Conservation (phyloP, 2,888 invertebrate genomes). For the Kuschelorhynchus macadamiae region DNA sequence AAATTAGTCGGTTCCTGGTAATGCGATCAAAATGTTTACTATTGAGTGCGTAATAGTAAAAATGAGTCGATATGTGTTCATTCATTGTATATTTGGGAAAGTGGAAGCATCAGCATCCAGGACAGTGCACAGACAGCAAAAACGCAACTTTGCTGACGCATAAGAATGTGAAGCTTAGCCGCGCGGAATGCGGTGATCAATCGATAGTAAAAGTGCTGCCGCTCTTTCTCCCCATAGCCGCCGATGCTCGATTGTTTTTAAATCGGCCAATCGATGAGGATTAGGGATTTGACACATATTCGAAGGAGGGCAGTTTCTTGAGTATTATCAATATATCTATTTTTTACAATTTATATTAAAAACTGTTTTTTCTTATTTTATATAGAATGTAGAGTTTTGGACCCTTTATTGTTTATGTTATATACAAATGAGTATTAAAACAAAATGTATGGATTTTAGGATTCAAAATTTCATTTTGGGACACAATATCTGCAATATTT, state of each 20-base stretch:
- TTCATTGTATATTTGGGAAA: conserved; percentile 47
- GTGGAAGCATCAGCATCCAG: conserved; percentile 43
- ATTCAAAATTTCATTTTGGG: no score
- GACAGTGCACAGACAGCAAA: conserved; percentile 47
- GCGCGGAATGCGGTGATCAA: conserved; percentile 46
- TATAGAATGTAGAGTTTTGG: no score
- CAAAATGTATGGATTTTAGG: no score
- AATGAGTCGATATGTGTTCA: conserved; percentile 45
- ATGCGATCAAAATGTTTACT: conserved; percentile 37
- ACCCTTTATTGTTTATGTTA: no score
- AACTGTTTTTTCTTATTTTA: no score
- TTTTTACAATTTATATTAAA: no score
- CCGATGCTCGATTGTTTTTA: conserved; percentile 33
- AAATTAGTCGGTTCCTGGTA: no score
- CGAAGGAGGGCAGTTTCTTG: no score
- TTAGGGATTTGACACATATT: conserved; percentile 30
- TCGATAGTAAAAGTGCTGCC: conserved; percentile 50
- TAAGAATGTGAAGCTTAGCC: conserved; percentile 44
- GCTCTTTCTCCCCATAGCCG: conserved; percentile 8
- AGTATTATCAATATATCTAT: no score
- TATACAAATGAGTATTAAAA: no score
- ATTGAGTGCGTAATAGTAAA: conserved; percentile 39
- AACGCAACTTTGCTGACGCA: conserved; percentile 46
- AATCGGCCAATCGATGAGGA: conserved; percentile 35
- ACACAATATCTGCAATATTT: no score